Conservation (phyloP, 1,140 invertebrate genomes). For the Dufourea novaeangliae region DNA sequence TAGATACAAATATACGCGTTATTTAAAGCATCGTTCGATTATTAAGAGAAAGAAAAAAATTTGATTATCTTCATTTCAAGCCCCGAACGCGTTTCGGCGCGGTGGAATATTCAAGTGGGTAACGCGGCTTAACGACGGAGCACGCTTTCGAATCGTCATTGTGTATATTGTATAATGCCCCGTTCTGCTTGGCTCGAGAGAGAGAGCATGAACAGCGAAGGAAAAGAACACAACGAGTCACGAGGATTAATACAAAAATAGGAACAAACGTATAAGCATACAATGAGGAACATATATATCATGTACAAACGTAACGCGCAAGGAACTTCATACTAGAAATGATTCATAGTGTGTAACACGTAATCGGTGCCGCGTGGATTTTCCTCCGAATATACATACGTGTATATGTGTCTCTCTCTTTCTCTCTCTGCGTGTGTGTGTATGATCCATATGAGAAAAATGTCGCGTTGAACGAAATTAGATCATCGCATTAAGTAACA, state of each 20-base stretch:
- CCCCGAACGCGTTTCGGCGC: neutral
- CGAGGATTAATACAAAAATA: conserved; percentile 74
- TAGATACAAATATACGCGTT: no score
- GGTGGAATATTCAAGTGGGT: neutral
- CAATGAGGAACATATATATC: conserved; percentile 74
- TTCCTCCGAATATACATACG: conserved; percentile 1
- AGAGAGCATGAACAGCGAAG: conserved; percentile 42
- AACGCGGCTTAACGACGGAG: neutral
- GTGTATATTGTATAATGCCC: conserved; percentile 67
- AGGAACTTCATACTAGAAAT: conserved; percentile 75
- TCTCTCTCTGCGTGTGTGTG: conserved; percentile 8
- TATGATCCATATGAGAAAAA: neutral
- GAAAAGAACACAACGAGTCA: conserved; percentile 62
- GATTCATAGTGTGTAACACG: conserved; percentile 59
- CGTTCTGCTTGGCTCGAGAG: conserved; percentile 47
- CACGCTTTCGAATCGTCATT: conserved; percentile 25
- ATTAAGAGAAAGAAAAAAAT: no score
- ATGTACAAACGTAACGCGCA: conserved; percentile 72
- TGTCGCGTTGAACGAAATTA: conserved; percentile 24
- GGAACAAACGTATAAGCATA: conserved; percentile 75
- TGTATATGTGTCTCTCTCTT: neutral
- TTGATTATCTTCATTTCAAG: no score
- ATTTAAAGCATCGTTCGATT: no score
- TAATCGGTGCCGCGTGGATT: conserved; percentile 18
- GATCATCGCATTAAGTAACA: conserved; percentile 38